Evolutionary conservation across 2,888 invertebrate genomes (phyloP).

Genomic region (Acanthosepion lycidas): DNA sequence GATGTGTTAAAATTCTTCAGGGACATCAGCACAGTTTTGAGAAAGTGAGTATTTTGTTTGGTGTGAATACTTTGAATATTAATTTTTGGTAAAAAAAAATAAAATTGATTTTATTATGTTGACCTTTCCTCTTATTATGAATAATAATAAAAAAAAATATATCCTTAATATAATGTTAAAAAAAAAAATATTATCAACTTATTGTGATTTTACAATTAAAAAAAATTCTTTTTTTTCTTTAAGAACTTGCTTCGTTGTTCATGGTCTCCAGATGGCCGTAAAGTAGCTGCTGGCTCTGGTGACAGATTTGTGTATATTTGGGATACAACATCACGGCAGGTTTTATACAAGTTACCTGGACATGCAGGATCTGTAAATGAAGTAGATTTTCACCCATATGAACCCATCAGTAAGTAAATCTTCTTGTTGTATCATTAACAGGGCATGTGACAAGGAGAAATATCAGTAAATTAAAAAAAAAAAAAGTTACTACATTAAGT

Average conservation of each 20-base stretch:
- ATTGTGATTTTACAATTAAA: too few relatives aligned
- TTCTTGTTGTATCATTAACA: not conserved
- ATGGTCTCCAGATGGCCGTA: conserved; percentile 95
- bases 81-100: too few relatives aligned
- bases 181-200: too few relatives aligned
- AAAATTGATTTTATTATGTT: too few relatives aligned
- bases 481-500: too few relatives aligned
- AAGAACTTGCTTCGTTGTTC: conserved; percentile 91
- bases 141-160: too few relatives aligned
- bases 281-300: conserved; percentile 92
- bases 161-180: too few relatives aligned
- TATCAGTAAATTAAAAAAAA: too few relatives aligned
- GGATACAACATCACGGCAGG: conserved; percentile 93
- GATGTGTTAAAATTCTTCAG: conserved; percentile 91
- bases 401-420: conserved; percentile 84
- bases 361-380: conserved; percentile 98
- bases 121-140: too few relatives aligned
- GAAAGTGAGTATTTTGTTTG: conserved; percentile 78
- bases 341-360: conserved; percentile 96
- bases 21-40: conserved; percentile 99
- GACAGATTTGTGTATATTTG: conserved; percentile 97
- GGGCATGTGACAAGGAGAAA: too few relatives aligned
- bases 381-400: conserved; percentile 93
- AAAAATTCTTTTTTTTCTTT: conserved; percentile 54
- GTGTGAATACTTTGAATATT: not conserved